Conservation (phyloP, 64 coral and sea anemone genomes). For the Montipora foliosa region DNA sequence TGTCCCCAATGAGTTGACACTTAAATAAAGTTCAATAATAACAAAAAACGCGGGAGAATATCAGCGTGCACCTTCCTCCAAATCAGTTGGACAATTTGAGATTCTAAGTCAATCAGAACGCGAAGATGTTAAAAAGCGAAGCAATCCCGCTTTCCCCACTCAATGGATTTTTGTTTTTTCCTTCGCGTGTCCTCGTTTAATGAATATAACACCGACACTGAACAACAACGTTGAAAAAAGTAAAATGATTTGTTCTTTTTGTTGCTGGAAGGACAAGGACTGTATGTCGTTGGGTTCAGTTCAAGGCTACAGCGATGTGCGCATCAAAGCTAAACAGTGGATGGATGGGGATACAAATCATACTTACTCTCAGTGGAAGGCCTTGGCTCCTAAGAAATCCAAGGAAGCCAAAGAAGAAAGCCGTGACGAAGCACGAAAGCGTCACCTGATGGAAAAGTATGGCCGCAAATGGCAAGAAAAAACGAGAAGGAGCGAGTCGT, state of each 20-base stretch:
- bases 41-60: too few species aligned
- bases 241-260: background rate
- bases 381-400: constrained; percentile 49
- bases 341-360: constrained; percentile 63
- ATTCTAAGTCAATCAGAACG: too few species aligned
- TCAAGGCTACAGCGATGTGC: constrained; percentile 49
- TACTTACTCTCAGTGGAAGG: constrained; percentile 76
- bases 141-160: too few species aligned
- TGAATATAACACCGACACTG: too few species aligned
- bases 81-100: too few species aligned
- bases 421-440: constrained; percentile 71
- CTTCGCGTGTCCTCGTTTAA: too few species aligned
- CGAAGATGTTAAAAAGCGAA: too few species aligned
- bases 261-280: constrained; percentile 68
- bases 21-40: too few species aligned
- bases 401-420: constrained; percentile 76
- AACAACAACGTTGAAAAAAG: background rate
- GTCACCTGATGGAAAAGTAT: constrained; percentile 84
- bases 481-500: constrained; percentile 58
- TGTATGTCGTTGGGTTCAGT: constrained; percentile 74
- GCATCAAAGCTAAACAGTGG: constrained; percentile 83
- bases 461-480: constrained; percentile 65
- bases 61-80: too few species aligned
- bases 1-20: too few species aligned
- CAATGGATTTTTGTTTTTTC: too few species aligned